Evolutionary conservation across 1,140 invertebrate species (phyloP), one percentile per base, ranked within the genome.

Genomic region (Lepeophtheirus salmonis): DNA sequence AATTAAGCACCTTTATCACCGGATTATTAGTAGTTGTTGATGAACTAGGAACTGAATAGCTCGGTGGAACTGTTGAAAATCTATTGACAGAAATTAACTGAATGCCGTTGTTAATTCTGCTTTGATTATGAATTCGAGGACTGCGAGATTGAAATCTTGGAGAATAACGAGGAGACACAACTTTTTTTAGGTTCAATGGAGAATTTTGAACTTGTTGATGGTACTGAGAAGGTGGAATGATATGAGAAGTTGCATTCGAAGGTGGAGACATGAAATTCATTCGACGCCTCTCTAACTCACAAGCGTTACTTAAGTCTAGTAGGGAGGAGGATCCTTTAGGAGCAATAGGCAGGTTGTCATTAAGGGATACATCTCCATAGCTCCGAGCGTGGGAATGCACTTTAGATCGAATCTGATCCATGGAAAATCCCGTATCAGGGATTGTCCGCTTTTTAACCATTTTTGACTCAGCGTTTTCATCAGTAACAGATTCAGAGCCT

Each of bases 291-390:
- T 57, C 55, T 14, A 25, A n/a, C 20, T 57, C 55, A 41, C 55
- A 57, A 16, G 26, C 55, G 10, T 57, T 17, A 21, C 55, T 57
- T 17, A 57, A 23, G 26, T 57, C 55, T 2, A 57, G 22, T 12
- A 57, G 26, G 14, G 55, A 57, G 26, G 55, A 54, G 16, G 18
- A 21, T 3, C 49, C 16, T 20, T 50, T 50, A 2, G 20, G 49
- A n/a, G n/a, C n/a, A n/a, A n/a, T n/a, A n/a, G n/a, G n/a, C n/a
- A n/a, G n/a, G n/a, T n/a, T n/a, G n/a, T n/a, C n/a, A n/a, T n/a
- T n/a, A n/a, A n/a, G n/a, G n/a, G n/a, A n/a, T n/a, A n/a, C n/a
- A n/a, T n/a, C n/a, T n/a, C n/a, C n/a, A n/a, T n/a, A n/a, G n/a
- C n/a, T n/a, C n/a, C n/a, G n/a, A n/a, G n/a, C n/a, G n/a, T n/a